A percentile compares a stretch with the other conserved stretches of the same genome.
Evolutionary conservation across 2,113 vertebrate genomes (phyloP).

Genomic region (Chlorodrepanis virens): DNA sequence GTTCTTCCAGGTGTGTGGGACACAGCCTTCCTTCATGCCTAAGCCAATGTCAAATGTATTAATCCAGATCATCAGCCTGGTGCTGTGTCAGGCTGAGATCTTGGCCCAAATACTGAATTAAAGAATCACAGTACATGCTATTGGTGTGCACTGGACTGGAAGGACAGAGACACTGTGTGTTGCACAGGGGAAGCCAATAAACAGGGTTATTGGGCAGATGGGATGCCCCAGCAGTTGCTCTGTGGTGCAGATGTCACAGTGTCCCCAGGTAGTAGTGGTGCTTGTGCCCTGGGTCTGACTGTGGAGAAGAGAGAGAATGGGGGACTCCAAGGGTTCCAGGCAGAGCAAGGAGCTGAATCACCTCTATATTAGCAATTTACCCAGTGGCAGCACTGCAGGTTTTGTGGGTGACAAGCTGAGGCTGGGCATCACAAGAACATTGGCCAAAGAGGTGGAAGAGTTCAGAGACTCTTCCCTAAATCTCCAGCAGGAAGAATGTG

Average conservation of each 20-base stretch:
- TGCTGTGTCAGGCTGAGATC: neutral
- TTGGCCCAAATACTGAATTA: neutral
- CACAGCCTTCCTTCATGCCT: neutral
- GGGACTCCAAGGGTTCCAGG: neutral
- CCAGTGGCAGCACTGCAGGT: neutral
- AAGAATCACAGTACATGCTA: neutral
- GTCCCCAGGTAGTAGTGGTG: neutral
- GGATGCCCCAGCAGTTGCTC: neutral
- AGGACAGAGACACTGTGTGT: neutral
- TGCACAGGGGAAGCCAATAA: neutral
- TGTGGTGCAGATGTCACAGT: neutral
- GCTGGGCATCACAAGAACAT: neutral
- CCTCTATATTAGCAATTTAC: neutral
- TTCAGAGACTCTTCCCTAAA: neutral
- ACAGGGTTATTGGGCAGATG: neutral
- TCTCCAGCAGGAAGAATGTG: neutral
- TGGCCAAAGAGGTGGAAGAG: neutral
- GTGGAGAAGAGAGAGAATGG: neutral
- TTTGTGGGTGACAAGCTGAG: neutral
- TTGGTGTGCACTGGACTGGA: neutral
- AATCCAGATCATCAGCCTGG: fast-evolving
- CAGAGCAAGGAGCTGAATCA: neutral
- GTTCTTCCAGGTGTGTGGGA: neutral
- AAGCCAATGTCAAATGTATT: neutral
- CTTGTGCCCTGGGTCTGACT: neutral